Evolutionary conservation across 2,113 vertebrate species (phyloP).

Genomic region (Microtus ochrogaster): DNA sequence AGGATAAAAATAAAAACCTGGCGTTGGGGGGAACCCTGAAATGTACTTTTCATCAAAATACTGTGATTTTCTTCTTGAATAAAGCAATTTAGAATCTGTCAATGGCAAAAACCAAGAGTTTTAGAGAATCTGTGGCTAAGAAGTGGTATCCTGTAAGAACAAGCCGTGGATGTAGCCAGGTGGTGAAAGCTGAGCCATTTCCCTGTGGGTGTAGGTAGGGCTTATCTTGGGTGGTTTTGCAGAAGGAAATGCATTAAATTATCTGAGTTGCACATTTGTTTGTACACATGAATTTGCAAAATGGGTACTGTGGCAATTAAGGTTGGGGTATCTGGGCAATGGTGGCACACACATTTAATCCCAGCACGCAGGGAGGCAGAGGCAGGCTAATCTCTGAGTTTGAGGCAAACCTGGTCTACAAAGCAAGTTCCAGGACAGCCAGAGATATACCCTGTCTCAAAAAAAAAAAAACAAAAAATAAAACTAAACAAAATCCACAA

Average conservation of each 20-base stretch:
- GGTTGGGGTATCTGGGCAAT: not conserved
- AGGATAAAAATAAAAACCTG: conserved; percentile 34
- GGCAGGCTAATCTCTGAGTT: no score
- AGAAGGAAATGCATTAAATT: not conserved
- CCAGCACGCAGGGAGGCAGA: no score
- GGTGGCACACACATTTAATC: no score
- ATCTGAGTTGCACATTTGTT: not conserved
- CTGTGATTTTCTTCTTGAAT: conserved; percentile 47
- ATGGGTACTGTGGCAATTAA: not conserved
- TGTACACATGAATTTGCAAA: not conserved
- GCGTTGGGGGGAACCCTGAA: not conserved
- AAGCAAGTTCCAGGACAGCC: no score
- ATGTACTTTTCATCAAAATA: not conserved
- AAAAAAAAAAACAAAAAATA: no score
- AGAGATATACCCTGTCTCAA: no score
- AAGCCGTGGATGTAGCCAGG: not conserved
- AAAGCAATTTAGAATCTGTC: conserved; percentile 28
- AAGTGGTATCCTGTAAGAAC: not conserved
- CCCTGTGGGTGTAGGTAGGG: not conserved
- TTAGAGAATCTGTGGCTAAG: not conserved
- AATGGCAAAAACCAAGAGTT: not conserved
- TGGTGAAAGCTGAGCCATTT: conserved; percentile 36
- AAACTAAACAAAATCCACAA: no score
- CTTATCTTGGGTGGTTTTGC: not conserved
- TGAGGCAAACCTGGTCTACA: no score